A percentile compares a stretch with the other conserved stretches of the same genome.
Evolutionary conservation across 64 coral and sea anemone genomes (phyloP).

Genomic region (Pocillopora verrucosa): DNA sequence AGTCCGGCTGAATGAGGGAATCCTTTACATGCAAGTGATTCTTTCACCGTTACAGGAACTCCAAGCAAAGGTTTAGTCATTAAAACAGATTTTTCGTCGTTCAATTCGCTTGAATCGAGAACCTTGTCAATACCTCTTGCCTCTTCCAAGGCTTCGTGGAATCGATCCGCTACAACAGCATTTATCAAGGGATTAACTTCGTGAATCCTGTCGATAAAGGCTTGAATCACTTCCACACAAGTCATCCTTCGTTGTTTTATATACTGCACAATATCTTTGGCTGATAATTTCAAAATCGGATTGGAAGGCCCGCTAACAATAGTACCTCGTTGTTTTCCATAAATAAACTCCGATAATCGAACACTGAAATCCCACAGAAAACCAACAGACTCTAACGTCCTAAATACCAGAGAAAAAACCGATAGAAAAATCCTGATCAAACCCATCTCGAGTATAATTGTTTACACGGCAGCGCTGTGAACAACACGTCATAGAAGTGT

Average conservation of each 20-base stretch:
- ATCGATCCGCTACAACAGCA: constrained; percentile 70
- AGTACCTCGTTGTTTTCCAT: constrained; percentile 43
- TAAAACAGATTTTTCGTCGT: constrained; percentile 50
- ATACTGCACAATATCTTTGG: constrained; percentile 20
- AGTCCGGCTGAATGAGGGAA: constrained; percentile 72
- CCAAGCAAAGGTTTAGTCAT: constrained; percentile 68
- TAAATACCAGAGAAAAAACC: constrained; percentile 1
- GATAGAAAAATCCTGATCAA: not conserved
- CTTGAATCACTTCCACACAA: constrained; percentile 39
- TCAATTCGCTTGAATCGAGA: constrained; percentile 42
- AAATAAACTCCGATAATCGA: constrained; percentile 22
- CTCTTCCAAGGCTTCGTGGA: constrained; percentile 68
- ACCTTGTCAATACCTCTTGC: constrained; percentile 68
- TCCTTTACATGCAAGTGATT: constrained; percentile 72
- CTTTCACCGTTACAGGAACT: constrained; percentile 78
- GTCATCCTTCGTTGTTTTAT: constrained; percentile 57
- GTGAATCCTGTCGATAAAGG: constrained; percentile 62
- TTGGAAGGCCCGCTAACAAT: constrained; percentile 15
- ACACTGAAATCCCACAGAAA: constrained; percentile 50
- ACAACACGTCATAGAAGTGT: not conserved
- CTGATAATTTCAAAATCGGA: constrained; percentile 54
- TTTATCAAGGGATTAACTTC: constrained; percentile 81
- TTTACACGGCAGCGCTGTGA: not conserved
- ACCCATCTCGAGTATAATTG: not conserved
- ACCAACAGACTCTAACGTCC: constrained; percentile 44